Percentiles rank a stretch among this genome's conserved stretches.
Evolutionary conservation across 2,797 vertebrate species (phyloP).

Genomic region (Pangasius larnaudii): DNA sequence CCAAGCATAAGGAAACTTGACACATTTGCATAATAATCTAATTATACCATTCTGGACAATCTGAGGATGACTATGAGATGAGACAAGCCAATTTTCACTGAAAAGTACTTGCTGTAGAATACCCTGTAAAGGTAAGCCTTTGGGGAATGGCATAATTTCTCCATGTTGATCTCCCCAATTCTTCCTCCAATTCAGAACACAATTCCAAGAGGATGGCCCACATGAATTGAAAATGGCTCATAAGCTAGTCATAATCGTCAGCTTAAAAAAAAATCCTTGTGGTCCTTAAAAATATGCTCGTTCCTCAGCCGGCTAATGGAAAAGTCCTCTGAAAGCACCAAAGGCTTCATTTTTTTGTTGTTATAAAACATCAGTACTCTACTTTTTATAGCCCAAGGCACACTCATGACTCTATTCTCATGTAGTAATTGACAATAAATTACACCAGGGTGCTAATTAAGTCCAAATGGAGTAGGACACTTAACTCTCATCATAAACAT

Average conservation of each 20-base stretch:
- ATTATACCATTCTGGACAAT: slow-evolving; percentile 8
- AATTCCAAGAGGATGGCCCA: slow-evolving; percentile 7
- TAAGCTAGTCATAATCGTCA: slow-evolving; percentile 26
- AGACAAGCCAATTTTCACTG: background rate
- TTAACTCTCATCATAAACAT: slow-evolving; percentile 31
- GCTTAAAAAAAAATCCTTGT: slow-evolving; percentile 12
- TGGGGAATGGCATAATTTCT: slow-evolving; percentile 17
- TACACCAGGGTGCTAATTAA: slow-evolving; percentile 23
- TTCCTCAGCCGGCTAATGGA: background rate
- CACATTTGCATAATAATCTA: slow-evolving; percentile 12
- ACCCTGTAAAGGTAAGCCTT: slow-evolving; percentile 1
- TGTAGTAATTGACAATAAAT: slow-evolving; percentile 27
- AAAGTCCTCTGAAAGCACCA: background rate
- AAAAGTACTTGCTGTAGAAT: slow-evolving; percentile 17
- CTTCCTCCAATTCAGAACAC: slow-evolving; percentile 16
- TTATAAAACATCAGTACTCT: slow-evolving; percentile 18
- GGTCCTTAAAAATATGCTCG: background rate
- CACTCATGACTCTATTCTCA: slow-evolving; percentile 14
- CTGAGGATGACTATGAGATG: background rate
- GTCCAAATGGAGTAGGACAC: slow-evolving; percentile 14
- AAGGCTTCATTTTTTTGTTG: background rate
- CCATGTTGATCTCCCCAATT: background rate
- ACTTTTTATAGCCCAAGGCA: slow-evolving; percentile 20
- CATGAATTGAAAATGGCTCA: slow-evolving; percentile 8
- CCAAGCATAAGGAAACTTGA: background rate